A percentile compares a stretch with the other conserved stretches of the same genome.
Evolutionary conservation across 2,797 vertebrate genomes (phyloP).

Genomic region (Sebastes cheni): DNA sequence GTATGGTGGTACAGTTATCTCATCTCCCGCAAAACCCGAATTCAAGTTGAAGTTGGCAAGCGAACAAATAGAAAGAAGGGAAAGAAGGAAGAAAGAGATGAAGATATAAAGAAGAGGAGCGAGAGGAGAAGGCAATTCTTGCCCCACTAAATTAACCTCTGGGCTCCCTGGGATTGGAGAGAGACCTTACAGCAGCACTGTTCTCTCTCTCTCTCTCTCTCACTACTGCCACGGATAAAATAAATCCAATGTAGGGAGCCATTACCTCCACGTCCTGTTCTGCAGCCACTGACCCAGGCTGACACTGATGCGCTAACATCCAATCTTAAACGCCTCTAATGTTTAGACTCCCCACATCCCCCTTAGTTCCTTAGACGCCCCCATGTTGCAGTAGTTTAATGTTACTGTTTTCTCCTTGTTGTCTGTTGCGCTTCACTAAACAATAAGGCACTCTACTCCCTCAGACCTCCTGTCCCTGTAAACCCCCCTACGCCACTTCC

Average conservation of each 20-base stretch:
- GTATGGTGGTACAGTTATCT: slow-evolving; percentile 17
- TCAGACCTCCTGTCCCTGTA: slow-evolving; percentile 26
- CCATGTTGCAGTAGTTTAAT: slow-evolving; percentile 43
- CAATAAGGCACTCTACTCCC: slow-evolving; percentile 54
- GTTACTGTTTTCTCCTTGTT: slow-evolving; percentile 54
- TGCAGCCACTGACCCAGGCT: slow-evolving; percentile 71
- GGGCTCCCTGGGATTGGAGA: slow-evolving; percentile 58
- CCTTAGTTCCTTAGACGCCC: slow-evolving; percentile 19
- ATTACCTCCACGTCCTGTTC: slow-evolving; percentile 66
- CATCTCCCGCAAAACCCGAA: slow-evolving; percentile 27
- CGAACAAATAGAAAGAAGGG: not conserved
- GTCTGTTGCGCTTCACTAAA: slow-evolving; percentile 69
- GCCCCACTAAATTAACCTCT: slow-evolving; percentile 72
- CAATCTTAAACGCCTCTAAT: slow-evolving; percentile 78
- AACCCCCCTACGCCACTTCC: not conserved
- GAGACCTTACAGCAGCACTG: slow-evolving; percentile 55
- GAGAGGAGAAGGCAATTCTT: slow-evolving; percentile 42
- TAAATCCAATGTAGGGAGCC: slow-evolving; percentile 78
- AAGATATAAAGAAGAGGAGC: slow-evolving; percentile 26
- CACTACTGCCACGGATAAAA: slow-evolving; percentile 63
- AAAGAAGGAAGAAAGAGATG: slow-evolving; percentile 24
- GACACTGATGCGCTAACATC: slow-evolving; percentile 73
- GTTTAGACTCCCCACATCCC: slow-evolving; percentile 53
- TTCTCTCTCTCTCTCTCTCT: slow-evolving; percentile 42
- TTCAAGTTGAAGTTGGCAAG: slow-evolving; percentile 23